Evolutionary conservation across 2,113 vertebrate species (phyloP), one percentile per base, ranked within the genome.

Genomic region (Periophthalmodon schlosseri): DNA sequence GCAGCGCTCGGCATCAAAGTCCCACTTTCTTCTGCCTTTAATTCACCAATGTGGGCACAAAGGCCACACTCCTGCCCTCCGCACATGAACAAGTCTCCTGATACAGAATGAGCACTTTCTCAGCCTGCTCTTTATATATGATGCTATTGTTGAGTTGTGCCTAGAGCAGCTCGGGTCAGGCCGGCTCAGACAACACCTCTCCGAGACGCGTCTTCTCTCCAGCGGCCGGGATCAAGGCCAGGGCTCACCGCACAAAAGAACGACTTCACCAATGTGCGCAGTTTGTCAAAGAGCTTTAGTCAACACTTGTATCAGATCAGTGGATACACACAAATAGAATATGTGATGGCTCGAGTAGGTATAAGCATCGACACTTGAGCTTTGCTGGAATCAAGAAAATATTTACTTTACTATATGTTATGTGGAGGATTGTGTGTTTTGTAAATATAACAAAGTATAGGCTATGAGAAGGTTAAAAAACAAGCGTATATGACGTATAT

Each of bases 221-320:
- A 60, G 57, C 23, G 57, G 57, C 23, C 11, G 57, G 57, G 57
- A 60, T 60, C 57, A 60, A 60, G 57, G 57, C 57, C 57, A 4
- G 14, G 24, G n/a, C 57, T 28, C 57, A 13, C 57, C 12, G 23
- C 57, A 60, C 57, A 60, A 60, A 60, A 60, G 57, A 28, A 12
- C 24, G 13, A 60, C 57, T 60, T 28, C 57, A 60, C 57, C 57
- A 28, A 28, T 57, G 56, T 23, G 56, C 21, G n/a, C 56, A n/a
- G 56, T 57, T 60, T 60, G 57, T 60, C 57, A 60, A 28, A 23
- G 57, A 60, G 57, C 57, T 60, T 60, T 60, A 60, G 57, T 60
- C 57, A 28, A 60, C 57, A 60, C 57, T 60, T 28, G 57, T 28
- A 60, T 60, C 57, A 60, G 57, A 60, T 60, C 57, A 60, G 23